Evolutionary conservation across 2,113 vertebrate species (phyloP).

Genomic region (Stegastes partitus): DNA sequence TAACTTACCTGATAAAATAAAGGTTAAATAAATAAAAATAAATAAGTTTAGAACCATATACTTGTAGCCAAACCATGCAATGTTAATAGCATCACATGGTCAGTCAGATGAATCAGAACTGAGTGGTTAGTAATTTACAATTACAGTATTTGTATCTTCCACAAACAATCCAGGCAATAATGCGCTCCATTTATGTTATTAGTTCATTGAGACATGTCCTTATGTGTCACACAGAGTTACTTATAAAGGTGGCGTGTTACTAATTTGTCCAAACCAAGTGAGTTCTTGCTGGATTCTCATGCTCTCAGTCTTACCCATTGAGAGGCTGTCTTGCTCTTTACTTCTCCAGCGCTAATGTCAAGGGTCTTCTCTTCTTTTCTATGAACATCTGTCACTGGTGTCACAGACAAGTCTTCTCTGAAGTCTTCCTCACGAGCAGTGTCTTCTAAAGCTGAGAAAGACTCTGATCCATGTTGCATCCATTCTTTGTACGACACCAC

Average conservation of each 20-base stretch:
- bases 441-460: constrained; percentile 16
- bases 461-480: background rate
- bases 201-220: constrained; percentile 36
- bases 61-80: constrained; percentile 23
- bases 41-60: background rate
- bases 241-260: constrained; percentile 47
- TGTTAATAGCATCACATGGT: background rate
- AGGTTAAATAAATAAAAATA: no score
- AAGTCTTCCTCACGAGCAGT: constrained; percentile 30
- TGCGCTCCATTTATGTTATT: constrained; percentile 23
- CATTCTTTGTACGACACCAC: constrained; percentile 1
- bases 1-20: no score
- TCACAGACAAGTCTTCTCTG: constrained; percentile 23
- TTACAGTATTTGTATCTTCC: background rate
- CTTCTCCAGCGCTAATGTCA: constrained; percentile 8
- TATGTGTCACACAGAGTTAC: constrained; percentile 22
- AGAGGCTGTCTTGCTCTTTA: constrained; percentile 41
- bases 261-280: constrained; percentile 34
- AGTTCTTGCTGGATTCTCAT: constrained; percentile 58
- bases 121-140: background rate
- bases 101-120: background rate
- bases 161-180: background rate
- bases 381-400: constrained; percentile 35
- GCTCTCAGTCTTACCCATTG: constrained; percentile 81
- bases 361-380: constrained; percentile 34